Conservation (phyloP, 1,140 invertebrate species). For the Calliphora vicina region DNA sequence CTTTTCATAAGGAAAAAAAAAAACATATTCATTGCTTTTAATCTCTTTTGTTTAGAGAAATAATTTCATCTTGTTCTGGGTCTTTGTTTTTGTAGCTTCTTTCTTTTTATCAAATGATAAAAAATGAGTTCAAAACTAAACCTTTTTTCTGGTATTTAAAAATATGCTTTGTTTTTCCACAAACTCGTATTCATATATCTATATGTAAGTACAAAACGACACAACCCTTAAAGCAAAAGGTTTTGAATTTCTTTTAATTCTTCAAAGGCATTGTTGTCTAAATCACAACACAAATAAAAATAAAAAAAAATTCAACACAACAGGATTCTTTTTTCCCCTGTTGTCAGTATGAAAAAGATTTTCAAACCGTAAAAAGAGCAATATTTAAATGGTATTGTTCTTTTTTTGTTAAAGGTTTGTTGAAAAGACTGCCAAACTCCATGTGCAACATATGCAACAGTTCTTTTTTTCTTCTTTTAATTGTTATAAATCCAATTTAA, state of each 20-base stretch:
- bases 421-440: not conserved
- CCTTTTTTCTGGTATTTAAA: not conserved
- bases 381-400: constrained; percentile 24
- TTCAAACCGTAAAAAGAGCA: constrained; percentile 27
- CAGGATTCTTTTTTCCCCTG: constrained; percentile 6
- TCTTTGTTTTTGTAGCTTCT: not conserved
- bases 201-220: too few species aligned
- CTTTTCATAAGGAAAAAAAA: not conserved
- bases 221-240: constrained; percentile 15
- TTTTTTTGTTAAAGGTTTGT: not conserved
- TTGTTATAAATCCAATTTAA: not conserved
- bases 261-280: not conserved
- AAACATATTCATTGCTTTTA: not conserved
- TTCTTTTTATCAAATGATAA: constrained; percentile 14
- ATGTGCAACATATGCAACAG: constrained; percentile 23
- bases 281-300: not conserved
- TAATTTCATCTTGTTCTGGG: not conserved
- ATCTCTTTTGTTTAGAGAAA: constrained; percentile 10
- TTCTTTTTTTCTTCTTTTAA: not conserved
- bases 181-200: not conserved
- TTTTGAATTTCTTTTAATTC: constrained; percentile 30
- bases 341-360: not conserved
- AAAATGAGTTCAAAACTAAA: not conserved
- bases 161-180: not conserved
- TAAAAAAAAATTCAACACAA: not conserved